Conservation (phyloP, 2,113 vertebrate species). For the Xenotilapia flavipinnis region DNA sequence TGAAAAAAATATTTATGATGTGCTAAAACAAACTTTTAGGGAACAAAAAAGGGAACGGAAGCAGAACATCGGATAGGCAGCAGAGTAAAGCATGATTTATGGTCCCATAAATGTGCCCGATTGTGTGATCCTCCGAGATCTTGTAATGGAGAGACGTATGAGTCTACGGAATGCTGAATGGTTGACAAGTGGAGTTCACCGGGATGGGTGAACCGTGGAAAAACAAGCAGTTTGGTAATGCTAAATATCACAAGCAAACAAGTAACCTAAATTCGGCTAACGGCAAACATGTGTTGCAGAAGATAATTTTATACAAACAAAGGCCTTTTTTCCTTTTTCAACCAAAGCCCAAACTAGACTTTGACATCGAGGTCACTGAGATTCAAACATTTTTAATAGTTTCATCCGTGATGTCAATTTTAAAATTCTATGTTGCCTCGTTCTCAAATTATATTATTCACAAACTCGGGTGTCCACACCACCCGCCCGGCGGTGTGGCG, state of each 20-base stretch:
- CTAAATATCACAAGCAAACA: not conserved
- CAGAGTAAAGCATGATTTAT: not conserved
- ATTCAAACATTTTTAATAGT: not conserved
- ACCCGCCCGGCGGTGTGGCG: not conserved
- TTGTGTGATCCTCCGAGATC: not conserved
- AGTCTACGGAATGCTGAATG: rapidly evolving
- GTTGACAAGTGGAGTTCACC: not conserved
- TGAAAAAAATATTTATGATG: not conserved
- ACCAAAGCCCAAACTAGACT: not conserved
- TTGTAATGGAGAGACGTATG: not conserved
- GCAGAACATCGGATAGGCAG: not conserved
- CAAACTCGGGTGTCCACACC: not conserved
- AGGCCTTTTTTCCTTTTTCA: not conserved
- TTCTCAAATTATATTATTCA: not conserved
- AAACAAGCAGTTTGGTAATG: not conserved
- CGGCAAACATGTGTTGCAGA: not conserved
- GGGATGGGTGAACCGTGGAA: not conserved
- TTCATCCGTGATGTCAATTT: not conserved
- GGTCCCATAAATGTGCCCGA: not conserved
- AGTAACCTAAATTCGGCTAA: rapidly evolving
- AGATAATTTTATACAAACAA: not conserved
- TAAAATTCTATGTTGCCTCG: rapidly evolving
- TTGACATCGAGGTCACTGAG: not conserved
- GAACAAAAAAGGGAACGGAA: not conserved
- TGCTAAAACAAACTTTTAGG: not conserved